phyloP scores from a whole-genome alignment of 2,888 invertebrate genomes.

The Lypha dubia region DNA sequence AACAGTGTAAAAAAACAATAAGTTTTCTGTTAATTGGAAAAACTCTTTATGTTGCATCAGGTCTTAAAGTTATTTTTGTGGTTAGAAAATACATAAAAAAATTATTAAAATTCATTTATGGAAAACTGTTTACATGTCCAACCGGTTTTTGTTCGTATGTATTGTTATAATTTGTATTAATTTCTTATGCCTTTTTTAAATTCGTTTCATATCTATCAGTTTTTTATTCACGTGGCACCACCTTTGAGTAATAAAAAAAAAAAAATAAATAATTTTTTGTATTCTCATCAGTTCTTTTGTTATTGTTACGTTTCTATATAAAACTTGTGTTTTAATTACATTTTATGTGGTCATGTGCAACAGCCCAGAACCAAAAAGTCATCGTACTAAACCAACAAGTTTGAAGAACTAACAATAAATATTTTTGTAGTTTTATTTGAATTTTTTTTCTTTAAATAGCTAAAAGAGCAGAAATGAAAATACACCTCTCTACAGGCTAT shows the following conservation, averaged over 20 bases:
- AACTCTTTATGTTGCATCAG: too few species aligned
- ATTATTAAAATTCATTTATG: not conserved
- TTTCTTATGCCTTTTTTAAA: conserved; percentile 43
- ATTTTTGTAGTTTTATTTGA: not conserved
- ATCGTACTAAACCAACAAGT: conserved; percentile 53
- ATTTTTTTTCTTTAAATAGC: not conserved
- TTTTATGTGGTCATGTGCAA: conserved; percentile 55
- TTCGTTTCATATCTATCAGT: conserved; percentile 31
- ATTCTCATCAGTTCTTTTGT: not conserved
- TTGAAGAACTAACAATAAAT: conserved; percentile 52
- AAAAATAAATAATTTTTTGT: conserved; percentile 20
- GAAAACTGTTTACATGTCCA: not conserved
- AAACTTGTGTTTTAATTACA: not conserved
- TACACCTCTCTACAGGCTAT: conserved; percentile 3
- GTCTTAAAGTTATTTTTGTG: too few species aligned
- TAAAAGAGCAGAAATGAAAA: conserved; percentile 27
- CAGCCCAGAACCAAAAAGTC: conserved; percentile 55
- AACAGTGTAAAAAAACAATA: too few species aligned
- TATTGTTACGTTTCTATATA: conserved; percentile 12
- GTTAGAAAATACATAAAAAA: not conserved
- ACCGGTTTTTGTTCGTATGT: conserved; percentile 20
- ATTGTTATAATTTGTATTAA: conserved; percentile 32
- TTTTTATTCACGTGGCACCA: conserved; percentile 55
- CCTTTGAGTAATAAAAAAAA: conserved; percentile 9
- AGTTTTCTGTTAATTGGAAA: too few species aligned